These are phyloP conservation scores for Thaumetopoea pityocampa DNA, from an alignment of 1,140 invertebrate genomes.

Conservation along the genomic window DNA sequence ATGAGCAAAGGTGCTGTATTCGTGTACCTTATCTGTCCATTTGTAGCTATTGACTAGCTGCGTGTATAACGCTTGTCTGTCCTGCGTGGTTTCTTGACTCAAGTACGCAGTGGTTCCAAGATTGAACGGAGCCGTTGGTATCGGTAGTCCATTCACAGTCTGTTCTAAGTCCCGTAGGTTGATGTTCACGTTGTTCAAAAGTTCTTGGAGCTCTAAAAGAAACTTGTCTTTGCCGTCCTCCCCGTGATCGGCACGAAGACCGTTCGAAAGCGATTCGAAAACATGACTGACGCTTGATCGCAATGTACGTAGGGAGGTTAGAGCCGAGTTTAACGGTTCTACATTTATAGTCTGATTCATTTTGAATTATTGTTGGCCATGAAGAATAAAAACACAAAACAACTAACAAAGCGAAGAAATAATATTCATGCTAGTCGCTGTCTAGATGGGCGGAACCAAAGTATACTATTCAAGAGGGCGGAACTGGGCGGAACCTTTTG, in stretches of 20 bases:
- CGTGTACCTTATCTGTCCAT: slow-evolving; percentile 93
- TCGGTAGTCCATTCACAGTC: slow-evolving; percentile 81
- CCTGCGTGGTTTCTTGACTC: slow-evolving; percentile 91
- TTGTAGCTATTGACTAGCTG: slow-evolving; percentile 92
- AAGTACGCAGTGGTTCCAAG: slow-evolving; percentile 89
- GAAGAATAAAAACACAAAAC: too few relatives aligned
- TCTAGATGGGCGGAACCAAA: too few relatives aligned
- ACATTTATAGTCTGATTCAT: slow-evolving; percentile 75
- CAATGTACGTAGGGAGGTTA: slow-evolving; percentile 84
- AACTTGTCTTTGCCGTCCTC: slow-evolving; percentile 89
- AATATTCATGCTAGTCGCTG: too few relatives aligned
- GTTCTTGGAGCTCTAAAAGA: slow-evolving; percentile 86
- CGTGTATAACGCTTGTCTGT: slow-evolving; percentile 90
- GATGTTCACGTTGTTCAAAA: slow-evolving; percentile 83
- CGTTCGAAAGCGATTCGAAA: slow-evolving; percentile 87
- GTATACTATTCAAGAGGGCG: too few relatives aligned
- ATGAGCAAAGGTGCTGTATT: slow-evolving; percentile 88
- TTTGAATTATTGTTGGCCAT: slow-evolving; percentile 9
- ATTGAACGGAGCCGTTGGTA: slow-evolving; percentile 85
- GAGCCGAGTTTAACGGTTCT: slow-evolving; percentile 84
- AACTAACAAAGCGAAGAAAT: too few relatives aligned
- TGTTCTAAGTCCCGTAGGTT: slow-evolving; percentile 89
- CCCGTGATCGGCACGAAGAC: slow-evolving; percentile 83
- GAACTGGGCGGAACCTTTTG: too few relatives aligned
- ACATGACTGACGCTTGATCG: slow-evolving; percentile 88